These are phyloP conservation scores for Epizoanthus fatuus DNA, from an alignment of 92 coral and sea anemone genomes.

Conservation along the genomic window DNA sequence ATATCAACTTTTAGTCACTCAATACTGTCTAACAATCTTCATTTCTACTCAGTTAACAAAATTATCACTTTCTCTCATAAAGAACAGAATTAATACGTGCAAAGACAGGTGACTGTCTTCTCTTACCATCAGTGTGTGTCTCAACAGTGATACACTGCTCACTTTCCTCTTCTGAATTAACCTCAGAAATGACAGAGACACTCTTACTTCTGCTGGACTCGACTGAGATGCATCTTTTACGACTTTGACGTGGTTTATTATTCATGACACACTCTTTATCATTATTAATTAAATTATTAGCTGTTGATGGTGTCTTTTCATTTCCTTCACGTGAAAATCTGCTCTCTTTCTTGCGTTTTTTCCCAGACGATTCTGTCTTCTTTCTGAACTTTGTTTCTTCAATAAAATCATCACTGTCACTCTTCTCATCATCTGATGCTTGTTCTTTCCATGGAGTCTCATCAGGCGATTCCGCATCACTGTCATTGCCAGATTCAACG, in stretches of 20 bases:
- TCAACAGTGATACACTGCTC: neutral
- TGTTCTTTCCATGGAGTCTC: conserved; percentile 45
- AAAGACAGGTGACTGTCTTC: neutral
- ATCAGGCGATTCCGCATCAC: conserved; percentile 38
- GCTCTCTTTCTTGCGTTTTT: conserved; percentile 6
- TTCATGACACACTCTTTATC: conserved; percentile 77
- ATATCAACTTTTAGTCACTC: no score
- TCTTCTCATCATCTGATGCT: conserved; percentile 35
- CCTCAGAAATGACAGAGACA: neutral
- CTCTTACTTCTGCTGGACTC: conserved; percentile 7
- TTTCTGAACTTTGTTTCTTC: conserved; percentile 44
- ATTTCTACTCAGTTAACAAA: neutral
- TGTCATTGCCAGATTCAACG: conserved; percentile 50
- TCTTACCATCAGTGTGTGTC: no score
- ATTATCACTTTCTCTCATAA: conserved; percentile 16
- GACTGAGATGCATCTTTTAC: conserved; percentile 39
- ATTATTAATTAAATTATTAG: conserved; percentile 66
- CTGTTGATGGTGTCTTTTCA: conserved; percentile 26
- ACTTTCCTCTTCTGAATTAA: neutral
- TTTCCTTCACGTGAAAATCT: conserved; percentile 30
- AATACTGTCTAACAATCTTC: neutral
- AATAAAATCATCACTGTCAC: conserved; percentile 68
- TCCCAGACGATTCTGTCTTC: neutral
- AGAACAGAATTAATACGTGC: neutral
- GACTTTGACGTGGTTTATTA: conserved; percentile 45